Conservation (phyloP, 2,113 vertebrate species). For the Oxyura jamaicensis region DNA sequence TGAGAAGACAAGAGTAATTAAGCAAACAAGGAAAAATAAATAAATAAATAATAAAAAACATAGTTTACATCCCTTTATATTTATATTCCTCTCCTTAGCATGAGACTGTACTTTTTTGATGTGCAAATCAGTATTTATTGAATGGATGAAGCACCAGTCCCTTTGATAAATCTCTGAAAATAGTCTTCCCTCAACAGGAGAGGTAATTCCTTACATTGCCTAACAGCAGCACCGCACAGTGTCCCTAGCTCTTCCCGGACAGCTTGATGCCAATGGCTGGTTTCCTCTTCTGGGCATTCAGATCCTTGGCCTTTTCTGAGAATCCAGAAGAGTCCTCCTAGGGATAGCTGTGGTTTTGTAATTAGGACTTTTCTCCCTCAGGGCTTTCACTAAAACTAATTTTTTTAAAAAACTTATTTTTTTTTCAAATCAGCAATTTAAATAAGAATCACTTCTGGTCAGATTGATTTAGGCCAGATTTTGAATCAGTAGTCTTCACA, state of each 20-base stretch:
- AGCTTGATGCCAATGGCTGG: background rate
- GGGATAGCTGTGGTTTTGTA: background rate
- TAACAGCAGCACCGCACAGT: too few relatives aligned
- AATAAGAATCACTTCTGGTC: background rate
- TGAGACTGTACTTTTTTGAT: background rate
- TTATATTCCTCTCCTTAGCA: background rate
- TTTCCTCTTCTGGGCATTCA: background rate
- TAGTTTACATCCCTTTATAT: background rate
- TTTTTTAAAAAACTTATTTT: background rate
- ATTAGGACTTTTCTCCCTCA: background rate
- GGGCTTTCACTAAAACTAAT: background rate
- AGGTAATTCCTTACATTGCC: background rate
- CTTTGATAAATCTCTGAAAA: background rate
- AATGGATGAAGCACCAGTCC: background rate
- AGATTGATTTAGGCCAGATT: background rate
- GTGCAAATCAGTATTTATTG: background rate
- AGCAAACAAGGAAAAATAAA: background rate
- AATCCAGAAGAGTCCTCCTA: background rate
- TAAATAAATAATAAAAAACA: background rate
- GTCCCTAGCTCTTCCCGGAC: background rate
- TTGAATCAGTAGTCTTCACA: background rate
- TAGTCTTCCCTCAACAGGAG: background rate
- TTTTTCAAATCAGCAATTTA: background rate
- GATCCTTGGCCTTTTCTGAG: background rate
- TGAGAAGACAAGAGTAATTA: background rate